Conservation (phyloP, 2,113 vertebrate genomes). For the Scartelaos histophorus region DNA sequence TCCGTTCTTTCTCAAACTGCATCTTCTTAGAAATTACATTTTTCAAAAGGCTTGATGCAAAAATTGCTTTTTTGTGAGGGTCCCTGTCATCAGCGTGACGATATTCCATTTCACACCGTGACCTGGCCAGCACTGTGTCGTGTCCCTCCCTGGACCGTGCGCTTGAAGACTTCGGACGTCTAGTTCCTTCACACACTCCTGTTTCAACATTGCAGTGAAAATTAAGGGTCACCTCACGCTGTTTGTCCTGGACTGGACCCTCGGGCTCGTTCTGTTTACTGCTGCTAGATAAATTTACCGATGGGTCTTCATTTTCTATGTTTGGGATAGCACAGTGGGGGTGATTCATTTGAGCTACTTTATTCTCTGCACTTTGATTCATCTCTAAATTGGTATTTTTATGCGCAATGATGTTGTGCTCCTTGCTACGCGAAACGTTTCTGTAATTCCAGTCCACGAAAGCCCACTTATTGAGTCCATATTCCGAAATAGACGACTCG, state of each 20-base stretch:
- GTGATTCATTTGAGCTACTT: slow-evolving; percentile 17
- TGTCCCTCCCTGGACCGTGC: slow-evolving; percentile 63
- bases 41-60: slow-evolving; percentile 91
- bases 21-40: slow-evolving; percentile 98
- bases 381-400: slow-evolving; percentile 70
- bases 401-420: slow-evolving; percentile 60
- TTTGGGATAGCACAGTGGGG: slow-evolving; percentile 73
- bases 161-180: slow-evolving; percentile 56
- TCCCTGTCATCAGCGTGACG: slow-evolving; percentile 52
- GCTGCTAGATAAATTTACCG: slow-evolving; percentile 50
- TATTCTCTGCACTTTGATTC: slow-evolving; percentile 52
- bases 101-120: slow-evolving; percentile 58
- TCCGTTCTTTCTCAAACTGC: slow-evolving; percentile 91
- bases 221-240: slow-evolving; percentile 80
- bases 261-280: slow-evolving; percentile 57
- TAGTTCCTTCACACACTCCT: slow-evolving; percentile 52
- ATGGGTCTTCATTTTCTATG: slow-evolving; percentile 50
- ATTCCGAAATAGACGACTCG: slow-evolving; percentile 88
- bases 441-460: slow-evolving; percentile 89
- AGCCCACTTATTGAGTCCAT: slow-evolving; percentile 86
- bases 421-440: slow-evolving; percentile 60
- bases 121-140: slow-evolving; percentile 60
- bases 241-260: slow-evolving; percentile 58
- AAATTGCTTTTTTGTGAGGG: slow-evolving; percentile 84
- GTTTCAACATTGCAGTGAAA: slow-evolving; percentile 76